A percentile compares a stretch with the other conserved stretches of the same genome.
phyloP scores from a whole-genome alignment of 2,797 vertebrate species.

The Acanthis flammea region DNA sequence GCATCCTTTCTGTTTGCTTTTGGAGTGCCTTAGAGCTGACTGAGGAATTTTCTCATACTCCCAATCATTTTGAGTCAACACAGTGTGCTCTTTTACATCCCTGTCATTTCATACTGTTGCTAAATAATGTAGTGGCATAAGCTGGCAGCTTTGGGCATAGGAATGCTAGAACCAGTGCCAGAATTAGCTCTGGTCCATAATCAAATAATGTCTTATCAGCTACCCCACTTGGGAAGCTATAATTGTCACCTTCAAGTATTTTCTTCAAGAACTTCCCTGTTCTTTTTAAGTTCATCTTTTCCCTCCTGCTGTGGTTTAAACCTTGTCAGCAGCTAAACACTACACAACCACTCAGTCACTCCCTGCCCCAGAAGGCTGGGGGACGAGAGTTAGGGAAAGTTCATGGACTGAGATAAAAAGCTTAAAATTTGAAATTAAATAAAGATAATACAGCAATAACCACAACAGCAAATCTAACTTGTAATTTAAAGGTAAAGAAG shows the following conservation, averaged over 20 bases:
- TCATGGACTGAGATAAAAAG: not conserved
- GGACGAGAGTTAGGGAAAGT: not conserved
- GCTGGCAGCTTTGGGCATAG: not conserved
- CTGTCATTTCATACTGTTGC: not conserved
- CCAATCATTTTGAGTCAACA: not conserved
- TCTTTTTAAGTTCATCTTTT: not conserved
- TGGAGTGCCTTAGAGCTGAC: not conserved
- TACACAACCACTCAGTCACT: not conserved
- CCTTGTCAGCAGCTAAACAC: fast-evolving
- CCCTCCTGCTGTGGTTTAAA: not conserved
- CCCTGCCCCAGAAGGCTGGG: not conserved
- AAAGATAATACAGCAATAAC: not conserved
- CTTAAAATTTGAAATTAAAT: not conserved
- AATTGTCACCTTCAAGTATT: not conserved
- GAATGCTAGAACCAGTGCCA: not conserved
- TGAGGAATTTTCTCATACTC: not conserved
- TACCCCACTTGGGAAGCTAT: not conserved
- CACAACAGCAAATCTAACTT: not conserved
- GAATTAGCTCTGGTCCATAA: not conserved
- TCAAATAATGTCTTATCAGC: not conserved
- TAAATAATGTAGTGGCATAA: not conserved
- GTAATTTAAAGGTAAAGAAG: not conserved
- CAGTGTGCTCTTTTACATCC: not conserved
- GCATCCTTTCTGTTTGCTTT: not conserved
- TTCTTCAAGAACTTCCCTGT: not conserved